A percentile compares a stretch with the other conserved stretches of the same genome.
Evolutionary conservation across 2,888 invertebrate species (phyloP).

Genomic region (Ormyrus labotus): DNA sequence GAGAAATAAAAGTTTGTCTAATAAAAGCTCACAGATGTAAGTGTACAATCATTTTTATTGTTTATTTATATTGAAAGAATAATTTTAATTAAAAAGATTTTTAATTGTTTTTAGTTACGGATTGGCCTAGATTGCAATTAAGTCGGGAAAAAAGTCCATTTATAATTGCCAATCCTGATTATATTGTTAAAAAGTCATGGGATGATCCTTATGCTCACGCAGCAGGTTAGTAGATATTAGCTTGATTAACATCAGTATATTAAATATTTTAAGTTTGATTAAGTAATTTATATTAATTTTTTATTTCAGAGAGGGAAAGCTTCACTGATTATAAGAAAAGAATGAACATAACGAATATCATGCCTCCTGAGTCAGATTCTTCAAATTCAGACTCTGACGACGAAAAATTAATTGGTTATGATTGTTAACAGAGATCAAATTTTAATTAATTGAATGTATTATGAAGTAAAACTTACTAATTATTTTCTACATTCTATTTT

Average conservation of each 20-base stretch:
- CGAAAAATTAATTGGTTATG: conserved; percentile 59
- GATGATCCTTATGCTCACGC: conserved; percentile 33
- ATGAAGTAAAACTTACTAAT: no score
- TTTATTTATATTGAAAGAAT: neutral
- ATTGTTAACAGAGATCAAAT: conserved; percentile 8
- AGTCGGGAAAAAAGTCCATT: conserved; percentile 59
- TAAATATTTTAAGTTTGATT: neutral
- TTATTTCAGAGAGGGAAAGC: conserved; percentile 60
- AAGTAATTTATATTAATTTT: conserved; percentile 2
- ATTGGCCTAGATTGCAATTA: conserved; percentile 67
- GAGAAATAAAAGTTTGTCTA: conserved; percentile 69
- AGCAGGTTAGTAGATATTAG: conserved; percentile 45
- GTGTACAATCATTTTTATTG: conserved; percentile 9
- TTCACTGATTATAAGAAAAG: conserved; percentile 63
- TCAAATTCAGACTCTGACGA: conserved; percentile 69
- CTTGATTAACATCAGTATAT: neutral
- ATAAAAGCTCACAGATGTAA: conserved; percentile 69
- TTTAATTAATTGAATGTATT: neutral
- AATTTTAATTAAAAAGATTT: neutral
- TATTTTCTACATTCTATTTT: no score
- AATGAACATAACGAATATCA: conserved; percentile 63
- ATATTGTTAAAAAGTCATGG: conserved; percentile 56
- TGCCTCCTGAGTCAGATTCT: conserved; percentile 64
- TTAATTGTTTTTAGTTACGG: conserved; percentile 59
- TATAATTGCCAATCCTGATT: conserved; percentile 64